Base-by-base conservation (phyloP, 1,140 invertebrate genomes). In the Eriocheir sinensis region DNA sequence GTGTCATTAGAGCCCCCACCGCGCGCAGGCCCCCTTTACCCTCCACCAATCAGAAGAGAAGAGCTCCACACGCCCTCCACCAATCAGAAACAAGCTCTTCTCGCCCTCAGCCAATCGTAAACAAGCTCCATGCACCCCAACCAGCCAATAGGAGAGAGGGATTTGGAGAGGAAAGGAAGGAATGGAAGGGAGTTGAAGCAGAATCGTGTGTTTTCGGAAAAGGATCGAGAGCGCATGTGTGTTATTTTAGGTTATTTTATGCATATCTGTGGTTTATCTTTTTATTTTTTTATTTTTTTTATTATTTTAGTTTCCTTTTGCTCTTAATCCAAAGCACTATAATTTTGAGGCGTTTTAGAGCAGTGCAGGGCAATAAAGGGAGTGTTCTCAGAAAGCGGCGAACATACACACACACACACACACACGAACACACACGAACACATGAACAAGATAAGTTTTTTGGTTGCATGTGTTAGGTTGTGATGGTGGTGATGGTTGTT, bases 71-170 rank as follows among this genome's bases (percentile, higher is more conserved):
- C n/a, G 36, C 30, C 88, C 38, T 60, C 79, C 38, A 38, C 79
- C 79, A 91, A 80, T 38, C 60, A 53, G 60, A 91, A 80, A 40
- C 38, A 30, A 32, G 27, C 27, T 40, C 4, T 3, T n/a, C n/a
- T n/a, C n/a, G 36, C 30, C 88, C 38, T 60, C 79, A 30, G n/a
- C 79, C 79, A 91, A 80, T 38, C 60, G 32, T 32, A 91, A 80
- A 40, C 38, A 30, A 32, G 27, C 27, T 40, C 4, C n/a, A n/a
- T 3, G 4, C 60, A 41, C 60, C 21, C 15, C 44, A 4, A 9
- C 53, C 41, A 27, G 34, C 88, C 88, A 89, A 89, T 89, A 27
- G 72, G 60, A 72, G 48, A 4, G 44, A 34, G 80, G n/a, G 89
- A 91, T 17, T 15, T 72, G 12, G n/a, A 72, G 60, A 15, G 60